A percentile compares a stretch with the other conserved stretches of the same genome.
Conservation (phyloP, 2,113 vertebrate species). For the Leucoraja erinaceus region DNA sequence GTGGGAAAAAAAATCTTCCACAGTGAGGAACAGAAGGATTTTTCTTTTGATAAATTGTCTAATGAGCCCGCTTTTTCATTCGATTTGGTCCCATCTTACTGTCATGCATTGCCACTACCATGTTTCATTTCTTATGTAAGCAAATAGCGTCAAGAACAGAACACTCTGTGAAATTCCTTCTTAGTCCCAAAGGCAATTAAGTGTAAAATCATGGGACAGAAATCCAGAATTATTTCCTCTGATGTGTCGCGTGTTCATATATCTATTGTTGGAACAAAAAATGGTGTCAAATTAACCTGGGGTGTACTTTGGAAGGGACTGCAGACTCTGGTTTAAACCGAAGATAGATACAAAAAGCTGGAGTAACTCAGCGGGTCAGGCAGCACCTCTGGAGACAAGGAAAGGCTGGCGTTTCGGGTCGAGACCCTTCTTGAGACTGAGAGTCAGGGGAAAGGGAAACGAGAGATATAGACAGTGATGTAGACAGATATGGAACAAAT, state of each 20-base stretch:
- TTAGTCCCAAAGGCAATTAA: slow-evolving; percentile 8
- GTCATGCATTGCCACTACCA: not conserved
- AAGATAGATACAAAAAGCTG: too few species aligned
- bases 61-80: not conserved
- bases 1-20: not conserved
- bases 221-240: not conserved
- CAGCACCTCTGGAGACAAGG: too few species aligned
- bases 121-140: slow-evolving; percentile 32
- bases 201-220: not conserved
- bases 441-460: too few species aligned
- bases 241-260: not conserved
- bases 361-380: too few species aligned
- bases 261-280: not conserved
- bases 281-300: not conserved
- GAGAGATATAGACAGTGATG: too few species aligned
- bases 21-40: not conserved
- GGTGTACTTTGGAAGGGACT: not conserved
- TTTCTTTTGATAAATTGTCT: not conserved
- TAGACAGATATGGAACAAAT: too few species aligned
- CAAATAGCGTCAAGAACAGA: not conserved
- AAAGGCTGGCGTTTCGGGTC: too few species aligned
- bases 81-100: not conserved
- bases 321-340: too few species aligned
- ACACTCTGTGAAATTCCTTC: slow-evolving; percentile 28
- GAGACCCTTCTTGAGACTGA: too few species aligned